Percentiles rank a stretch among this genome's conserved stretches.
These are phyloP conservation scores for Rhipidura dahli DNA, from an alignment of 2,113 vertebrate species.

Conservation along the genomic window DNA sequence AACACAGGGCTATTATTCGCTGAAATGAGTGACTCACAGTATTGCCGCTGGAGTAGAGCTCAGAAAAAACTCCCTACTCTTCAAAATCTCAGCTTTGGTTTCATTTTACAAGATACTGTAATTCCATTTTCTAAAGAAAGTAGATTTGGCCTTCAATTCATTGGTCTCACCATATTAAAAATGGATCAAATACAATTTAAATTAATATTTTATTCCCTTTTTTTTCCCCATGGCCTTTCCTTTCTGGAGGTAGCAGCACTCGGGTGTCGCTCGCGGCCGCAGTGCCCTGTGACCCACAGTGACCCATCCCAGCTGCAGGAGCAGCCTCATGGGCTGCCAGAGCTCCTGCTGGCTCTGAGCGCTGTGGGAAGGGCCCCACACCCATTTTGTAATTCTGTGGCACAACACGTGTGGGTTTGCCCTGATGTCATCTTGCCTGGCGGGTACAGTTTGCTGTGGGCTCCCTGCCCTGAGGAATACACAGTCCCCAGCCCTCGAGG, in stretches of 20 bases:
- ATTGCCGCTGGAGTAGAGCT: not conserved
- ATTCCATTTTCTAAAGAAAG: not conserved
- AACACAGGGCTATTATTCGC: not conserved
- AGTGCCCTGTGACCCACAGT: too few relatives aligned
- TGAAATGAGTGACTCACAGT: conserved; percentile 40
- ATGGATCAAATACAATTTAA: not conserved
- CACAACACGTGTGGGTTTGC: not conserved
- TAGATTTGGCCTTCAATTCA: not conserved
- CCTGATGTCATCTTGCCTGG: not conserved
- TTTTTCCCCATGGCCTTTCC: not conserved
- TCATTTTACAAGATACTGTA: not conserved
- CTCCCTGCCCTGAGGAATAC: not conserved
- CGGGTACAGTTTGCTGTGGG: fast-evolving
- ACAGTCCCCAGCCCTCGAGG: fast-evolving
- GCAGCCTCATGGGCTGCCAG: fast-evolving
- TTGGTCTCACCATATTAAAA: not conserved
- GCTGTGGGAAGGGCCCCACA: not conserved
- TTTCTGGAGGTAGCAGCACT: not conserved
- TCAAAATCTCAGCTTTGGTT: not conserved
- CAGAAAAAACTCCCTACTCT: not conserved
- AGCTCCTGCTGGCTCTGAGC: fast-evolving
- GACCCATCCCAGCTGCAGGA: not conserved
- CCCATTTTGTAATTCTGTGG: not conserved
- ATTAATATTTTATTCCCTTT: conserved; percentile 19
- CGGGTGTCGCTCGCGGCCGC: fast-evolving